These are phyloP conservation scores for Leptinotarsa lineolata DNA, from an alignment of 1,140 invertebrate genomes.

Conservation along the genomic window DNA sequence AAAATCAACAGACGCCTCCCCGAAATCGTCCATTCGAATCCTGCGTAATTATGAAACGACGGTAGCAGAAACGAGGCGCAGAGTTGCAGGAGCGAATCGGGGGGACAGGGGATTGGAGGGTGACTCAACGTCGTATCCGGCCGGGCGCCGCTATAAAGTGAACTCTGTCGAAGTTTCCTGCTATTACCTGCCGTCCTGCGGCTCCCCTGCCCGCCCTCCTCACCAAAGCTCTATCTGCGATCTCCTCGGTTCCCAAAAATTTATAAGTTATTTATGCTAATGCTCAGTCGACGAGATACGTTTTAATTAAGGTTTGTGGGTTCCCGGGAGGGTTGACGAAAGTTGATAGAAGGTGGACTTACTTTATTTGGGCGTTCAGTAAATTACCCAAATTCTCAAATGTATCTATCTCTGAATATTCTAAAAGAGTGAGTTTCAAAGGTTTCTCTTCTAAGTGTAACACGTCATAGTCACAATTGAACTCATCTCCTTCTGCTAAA, in stretches of 20 bases:
- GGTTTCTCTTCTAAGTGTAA: too few relatives aligned
- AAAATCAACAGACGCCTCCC: too few relatives aligned
- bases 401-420: too few relatives aligned
- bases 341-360: too few relatives aligned
- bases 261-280: background rate
- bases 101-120: slow-evolving; percentile 23
- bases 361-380: too few relatives aligned
- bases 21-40: background rate
- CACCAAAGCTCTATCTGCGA: background rate
- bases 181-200: slow-evolving; percentile 20
- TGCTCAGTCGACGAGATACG: background rate
- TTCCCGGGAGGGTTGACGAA: background rate
- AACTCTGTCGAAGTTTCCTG: slow-evolving; percentile 36
- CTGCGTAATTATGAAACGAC: background rate
- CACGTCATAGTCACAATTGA: too few relatives aligned
- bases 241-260: background rate
- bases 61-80: background rate
- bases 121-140: slow-evolving; percentile 40
- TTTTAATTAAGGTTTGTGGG: background rate
- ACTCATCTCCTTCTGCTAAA: too few relatives aligned
- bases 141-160: slow-evolving; percentile 37
- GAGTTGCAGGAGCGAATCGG: slow-evolving; percentile 16
- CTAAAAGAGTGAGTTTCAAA: too few relatives aligned
- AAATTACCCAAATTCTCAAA: too few relatives aligned
- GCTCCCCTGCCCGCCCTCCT: background rate